phyloP scores from a whole-genome alignment of 2,113 vertebrate genomes.

The Plectropomus leopardus region DNA sequence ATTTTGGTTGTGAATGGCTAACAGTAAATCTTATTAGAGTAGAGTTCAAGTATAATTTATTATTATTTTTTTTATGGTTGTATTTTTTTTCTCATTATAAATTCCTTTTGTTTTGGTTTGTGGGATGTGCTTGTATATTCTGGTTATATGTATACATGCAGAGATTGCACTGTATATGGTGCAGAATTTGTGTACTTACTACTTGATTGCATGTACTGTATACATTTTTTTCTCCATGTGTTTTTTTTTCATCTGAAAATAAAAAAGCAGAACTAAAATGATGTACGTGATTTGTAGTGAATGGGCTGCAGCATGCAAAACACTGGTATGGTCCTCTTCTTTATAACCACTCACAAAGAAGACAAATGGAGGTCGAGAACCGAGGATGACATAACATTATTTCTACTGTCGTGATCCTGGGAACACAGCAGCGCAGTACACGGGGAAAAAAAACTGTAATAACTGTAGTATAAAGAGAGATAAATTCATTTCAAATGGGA shows the following conservation, averaged over 20 bases:
- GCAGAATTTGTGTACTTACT: conserved; percentile 60
- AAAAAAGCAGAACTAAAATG: conserved; percentile 60
- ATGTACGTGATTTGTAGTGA: conserved; percentile 75
- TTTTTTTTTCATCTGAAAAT: conserved; percentile 61
- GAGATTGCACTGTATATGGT: conserved; percentile 59
- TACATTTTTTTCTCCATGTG: conserved; percentile 37
- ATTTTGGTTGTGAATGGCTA: conserved; percentile 52
- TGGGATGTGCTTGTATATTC: conserved; percentile 62
- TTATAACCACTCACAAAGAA: conserved; percentile 41
- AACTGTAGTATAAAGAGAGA: background rate
- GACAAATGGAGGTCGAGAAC: conserved; percentile 23
- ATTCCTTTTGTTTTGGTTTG: conserved; percentile 35
- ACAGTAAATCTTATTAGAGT: conserved; percentile 22
- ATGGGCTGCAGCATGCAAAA: conserved; percentile 70
- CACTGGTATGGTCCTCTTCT: conserved; percentile 74
- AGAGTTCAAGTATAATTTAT: conserved; percentile 30
- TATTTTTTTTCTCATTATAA: conserved; percentile 42
- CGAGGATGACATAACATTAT: conserved; percentile 24
- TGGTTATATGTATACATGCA: conserved; percentile 60
- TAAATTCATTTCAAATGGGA: background rate
- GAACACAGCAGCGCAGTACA: background rate
- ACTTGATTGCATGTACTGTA: conserved; percentile 71
- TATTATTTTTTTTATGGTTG: conserved; percentile 16
- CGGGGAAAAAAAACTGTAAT: background rate
- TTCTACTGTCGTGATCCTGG: conserved; percentile 13